phyloP scores from a whole-genome alignment of 2,113 vertebrate species.

The Camelus dromedarius region DNA sequence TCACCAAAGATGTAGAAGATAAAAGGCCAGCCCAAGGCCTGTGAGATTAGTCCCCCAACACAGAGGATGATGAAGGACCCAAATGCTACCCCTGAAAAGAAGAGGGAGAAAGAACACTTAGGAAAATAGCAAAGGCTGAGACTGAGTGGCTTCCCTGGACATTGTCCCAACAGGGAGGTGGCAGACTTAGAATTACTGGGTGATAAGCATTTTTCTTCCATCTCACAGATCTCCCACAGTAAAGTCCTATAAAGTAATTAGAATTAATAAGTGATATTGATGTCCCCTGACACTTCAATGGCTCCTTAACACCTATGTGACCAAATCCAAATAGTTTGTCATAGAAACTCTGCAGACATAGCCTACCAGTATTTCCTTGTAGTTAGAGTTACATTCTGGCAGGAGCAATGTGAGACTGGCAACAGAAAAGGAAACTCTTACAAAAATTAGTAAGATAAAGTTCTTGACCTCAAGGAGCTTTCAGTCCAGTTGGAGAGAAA shows the following conservation, averaged over 20 bases:
- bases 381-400: not conserved
- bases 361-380: not conserved
- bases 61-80: slow-evolving; percentile 91
- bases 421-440: not conserved
- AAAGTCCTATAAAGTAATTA: not conserved
- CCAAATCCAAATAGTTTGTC: not conserved
- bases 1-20: slow-evolving; percentile 93
- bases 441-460: not conserved
- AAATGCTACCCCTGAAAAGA: slow-evolving; percentile 84
- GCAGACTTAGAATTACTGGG: not conserved
- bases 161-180: not conserved
- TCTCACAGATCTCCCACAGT: not conserved
- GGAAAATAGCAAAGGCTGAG: not conserved
- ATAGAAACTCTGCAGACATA: not conserved
- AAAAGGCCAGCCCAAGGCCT: slow-evolving; percentile 90
- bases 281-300: not conserved
- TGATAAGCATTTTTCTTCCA: not conserved
- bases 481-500: not conserved
- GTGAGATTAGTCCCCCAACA: slow-evolving; percentile 89
- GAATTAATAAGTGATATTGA: not conserved
- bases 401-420: not conserved
- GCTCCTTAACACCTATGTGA: not conserved
- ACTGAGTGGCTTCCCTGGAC: not conserved
- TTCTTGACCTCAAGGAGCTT: not conserved
- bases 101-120: not conserved